Evolutionary conservation across 2,888 invertebrate genomes (phyloP).

Genomic region (Yponomeuta malinellus): DNA sequence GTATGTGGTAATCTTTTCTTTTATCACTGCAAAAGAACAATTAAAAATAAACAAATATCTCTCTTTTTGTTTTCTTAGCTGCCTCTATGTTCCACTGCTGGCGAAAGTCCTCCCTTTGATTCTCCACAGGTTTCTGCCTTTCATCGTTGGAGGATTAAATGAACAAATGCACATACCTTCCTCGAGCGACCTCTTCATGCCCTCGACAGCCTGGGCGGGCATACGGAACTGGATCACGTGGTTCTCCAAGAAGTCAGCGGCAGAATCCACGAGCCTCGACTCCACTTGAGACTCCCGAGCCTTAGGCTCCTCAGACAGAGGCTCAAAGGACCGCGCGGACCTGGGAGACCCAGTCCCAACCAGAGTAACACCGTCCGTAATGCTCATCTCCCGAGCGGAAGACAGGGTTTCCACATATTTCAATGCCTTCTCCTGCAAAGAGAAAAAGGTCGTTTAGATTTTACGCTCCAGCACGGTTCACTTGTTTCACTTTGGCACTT

Average conservation of each 20-base stretch:
- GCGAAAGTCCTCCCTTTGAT: too few relatives aligned
- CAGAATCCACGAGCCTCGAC: slow-evolving; percentile 82
- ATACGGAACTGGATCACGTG: slow-evolving; percentile 89
- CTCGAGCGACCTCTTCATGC: slow-evolving; percentile 85
- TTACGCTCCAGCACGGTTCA: slow-evolving; percentile 16
- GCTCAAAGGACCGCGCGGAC: slow-evolving; percentile 77
- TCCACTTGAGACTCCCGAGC: slow-evolving; percentile 85
- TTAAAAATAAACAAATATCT: too few relatives aligned
- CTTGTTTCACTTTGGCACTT: slow-evolving; percentile 16
- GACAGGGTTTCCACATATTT: slow-evolving; percentile 79
- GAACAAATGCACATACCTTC: slow-evolving; percentile 77
- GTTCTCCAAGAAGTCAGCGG: slow-evolving; percentile 85
- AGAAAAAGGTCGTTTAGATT: slow-evolving; percentile 23
- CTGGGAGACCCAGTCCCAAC: slow-evolving; percentile 70
- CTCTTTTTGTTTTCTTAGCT: too few relatives aligned
- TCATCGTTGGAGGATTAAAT: too few relatives aligned
- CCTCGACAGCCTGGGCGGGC: slow-evolving; percentile 82
- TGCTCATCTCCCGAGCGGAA: slow-evolving; percentile 72
- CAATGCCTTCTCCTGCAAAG: slow-evolving; percentile 82
- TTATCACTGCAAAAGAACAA: too few relatives aligned
- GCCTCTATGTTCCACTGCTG: too few relatives aligned
- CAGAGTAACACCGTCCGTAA: slow-evolving; percentile 78
- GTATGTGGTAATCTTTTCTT: too few relatives aligned
- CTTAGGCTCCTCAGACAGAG: slow-evolving; percentile 82
- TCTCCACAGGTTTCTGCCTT: too few relatives aligned